Evolutionary conservation across 2,888 invertebrate genomes (phyloP), one percentile per base, ranked within the genome.

Genomic region (Mayetiola destructor): DNA sequence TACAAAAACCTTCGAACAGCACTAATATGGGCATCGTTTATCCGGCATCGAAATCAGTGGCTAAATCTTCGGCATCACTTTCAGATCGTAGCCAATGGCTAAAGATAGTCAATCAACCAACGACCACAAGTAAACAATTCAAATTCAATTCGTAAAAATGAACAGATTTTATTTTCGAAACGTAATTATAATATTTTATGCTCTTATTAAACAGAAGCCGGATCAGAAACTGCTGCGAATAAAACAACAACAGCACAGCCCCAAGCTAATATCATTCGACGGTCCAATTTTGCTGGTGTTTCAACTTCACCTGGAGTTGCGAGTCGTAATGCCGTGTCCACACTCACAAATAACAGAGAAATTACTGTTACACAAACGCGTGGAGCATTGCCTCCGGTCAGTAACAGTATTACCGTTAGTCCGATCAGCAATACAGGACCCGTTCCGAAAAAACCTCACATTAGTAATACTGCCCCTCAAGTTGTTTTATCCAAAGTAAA

Each of bases 1-100:
- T 2, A 12, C 29, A 1, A 30, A 29, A 10, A 16, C 3, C 32
- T 2, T 10, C 29, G 20, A 53, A 30, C 27, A 27, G 27, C 2
- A n/a, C 48, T 5, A 53, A 53, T 32, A 53, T 53, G 53, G 53
- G 53, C 2, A 53, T 53, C 5, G 30, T 53, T 5, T 53, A 53
- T 18, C 53, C 53, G 12, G 12, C 32, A 32, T n/a, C 14, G 16
- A 42, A 42, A 27, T 3, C 23, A 27, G 12, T n/a, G n/a, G 8
- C 23, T 1, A 48, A 48, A 27, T n/a, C 5, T 4, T 16, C 27
- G 12, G 21, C 12, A 14, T 40, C 3, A 27, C 48, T 4, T 27
- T 48, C 2, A 48, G 27, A n/a, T 27, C 48, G 27, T 23, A 42
- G 23, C 3, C 18, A 3, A 40, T 20, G 20, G 18, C 2, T 48